phyloP scores from a whole-genome alignment of 2,888 invertebrate genomes.

The Chouioia cunea region DNA sequence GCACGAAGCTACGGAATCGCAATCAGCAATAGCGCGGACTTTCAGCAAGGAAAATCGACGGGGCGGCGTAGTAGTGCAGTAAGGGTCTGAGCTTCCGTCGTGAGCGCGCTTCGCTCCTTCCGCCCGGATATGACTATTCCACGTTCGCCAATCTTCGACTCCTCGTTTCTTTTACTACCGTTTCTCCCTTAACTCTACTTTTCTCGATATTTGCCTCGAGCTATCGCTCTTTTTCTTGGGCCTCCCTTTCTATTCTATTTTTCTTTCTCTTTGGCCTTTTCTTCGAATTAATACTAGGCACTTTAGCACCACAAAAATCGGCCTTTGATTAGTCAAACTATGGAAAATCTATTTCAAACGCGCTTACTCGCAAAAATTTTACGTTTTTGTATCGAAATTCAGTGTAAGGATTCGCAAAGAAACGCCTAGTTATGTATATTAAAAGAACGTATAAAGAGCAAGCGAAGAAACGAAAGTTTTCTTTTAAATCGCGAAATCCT shows the following conservation, averaged over 20 bases:
- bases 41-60: neutral
- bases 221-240: neutral
- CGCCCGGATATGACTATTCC: constrained; percentile 48
- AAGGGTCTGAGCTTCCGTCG: constrained; percentile 34
- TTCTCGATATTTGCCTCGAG: no score
- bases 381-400: no score
- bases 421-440: no score
- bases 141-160: constrained; percentile 39
- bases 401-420: no score
- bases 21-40: neutral
- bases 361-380: no score
- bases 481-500: no score
- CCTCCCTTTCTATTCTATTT: neutral
- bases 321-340: no score
- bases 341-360: no score
- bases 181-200: neutral
- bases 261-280: neutral
- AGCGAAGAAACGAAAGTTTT: no score
- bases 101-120: constrained; percentile 35
- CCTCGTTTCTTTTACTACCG: constrained; percentile 1
- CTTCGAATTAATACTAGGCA: no score
- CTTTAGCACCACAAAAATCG: no score
- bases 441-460: no score
- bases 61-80: constrained; percentile 32
- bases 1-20: neutral